Conservation (phyloP, 37 sponge, comb jelly and placozoan species). For the Axinella damicornis region DNA sequence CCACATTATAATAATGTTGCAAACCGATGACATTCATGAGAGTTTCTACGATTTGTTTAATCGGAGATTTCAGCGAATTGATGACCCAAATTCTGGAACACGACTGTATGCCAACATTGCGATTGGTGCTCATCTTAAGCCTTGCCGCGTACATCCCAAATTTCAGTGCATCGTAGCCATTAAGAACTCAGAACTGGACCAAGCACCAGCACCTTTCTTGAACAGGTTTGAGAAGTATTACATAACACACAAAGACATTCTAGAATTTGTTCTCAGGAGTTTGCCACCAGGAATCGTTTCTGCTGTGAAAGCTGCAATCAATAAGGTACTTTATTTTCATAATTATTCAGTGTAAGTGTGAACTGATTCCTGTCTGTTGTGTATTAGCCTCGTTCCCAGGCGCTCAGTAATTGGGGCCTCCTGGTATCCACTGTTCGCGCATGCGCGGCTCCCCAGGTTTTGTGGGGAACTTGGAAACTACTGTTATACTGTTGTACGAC, state of each 20-base stretch:
- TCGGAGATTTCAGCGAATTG: slow-evolving; percentile 71
- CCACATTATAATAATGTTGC: slow-evolving; percentile 74
- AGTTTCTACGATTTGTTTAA: slow-evolving; percentile 94
- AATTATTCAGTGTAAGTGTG: no score
- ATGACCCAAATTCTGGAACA: slow-evolving; percentile 57
- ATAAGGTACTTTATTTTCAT: slow-evolving; percentile 44
- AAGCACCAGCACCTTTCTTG: slow-evolving; percentile 83
- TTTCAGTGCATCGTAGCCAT: slow-evolving; percentile 90
- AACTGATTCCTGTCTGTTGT: no score
- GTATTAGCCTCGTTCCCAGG: no score
- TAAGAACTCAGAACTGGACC: slow-evolving; percentile 64
- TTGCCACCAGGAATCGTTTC: slow-evolving; percentile 63
- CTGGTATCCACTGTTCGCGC: no score
- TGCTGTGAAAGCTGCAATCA: slow-evolving; percentile 19
- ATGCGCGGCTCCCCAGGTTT: no score
- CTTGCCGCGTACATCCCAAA: slow-evolving; percentile 73
- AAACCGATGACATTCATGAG: slow-evolving; percentile 85
- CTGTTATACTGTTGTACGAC: no score
- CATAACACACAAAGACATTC: slow-evolving; percentile 64
- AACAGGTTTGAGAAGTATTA: slow-evolving; percentile 88
- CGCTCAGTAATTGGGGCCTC: no score
- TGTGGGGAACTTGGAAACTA: no score
- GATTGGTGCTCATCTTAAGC: slow-evolving; percentile 80
- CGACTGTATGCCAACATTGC: slow-evolving; percentile 85
- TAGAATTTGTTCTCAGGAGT: slow-evolving; percentile 40